Evolutionary conservation across 2,113 vertebrate species (phyloP).

Genomic region (Narcine bancroftii): DNA sequence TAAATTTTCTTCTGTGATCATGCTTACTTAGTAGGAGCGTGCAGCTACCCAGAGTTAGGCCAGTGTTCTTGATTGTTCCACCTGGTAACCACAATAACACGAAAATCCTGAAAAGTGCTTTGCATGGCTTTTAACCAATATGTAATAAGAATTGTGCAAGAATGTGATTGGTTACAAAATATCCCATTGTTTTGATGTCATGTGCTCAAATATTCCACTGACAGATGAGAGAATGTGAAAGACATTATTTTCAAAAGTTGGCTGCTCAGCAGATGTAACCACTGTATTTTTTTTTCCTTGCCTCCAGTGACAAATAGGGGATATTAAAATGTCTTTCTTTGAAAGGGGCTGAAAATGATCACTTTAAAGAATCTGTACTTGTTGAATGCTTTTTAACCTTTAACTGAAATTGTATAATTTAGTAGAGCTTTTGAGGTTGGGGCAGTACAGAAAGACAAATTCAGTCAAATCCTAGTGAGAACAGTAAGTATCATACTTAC

Average conservation of each 20-base stretch:
- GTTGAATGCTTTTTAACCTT: not conserved
- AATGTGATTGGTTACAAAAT: constrained; percentile 28
- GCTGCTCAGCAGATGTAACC: not conserved
- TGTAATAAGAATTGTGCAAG: not conserved
- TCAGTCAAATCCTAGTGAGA: not conserved
- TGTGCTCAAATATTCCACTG: not conserved
- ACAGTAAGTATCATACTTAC: not conserved
- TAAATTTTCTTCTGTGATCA: not conserved
- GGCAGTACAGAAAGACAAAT: not conserved
- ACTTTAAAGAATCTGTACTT: not conserved
- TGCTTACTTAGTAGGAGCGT: constrained; percentile 8
- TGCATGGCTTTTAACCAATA: not conserved
- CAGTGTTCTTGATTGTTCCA: not conserved
- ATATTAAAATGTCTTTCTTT: not conserved
- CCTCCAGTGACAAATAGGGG: not conserved
- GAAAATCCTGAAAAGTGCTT: not conserved
- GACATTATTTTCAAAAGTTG: not conserved
- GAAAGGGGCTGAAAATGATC: not conserved
- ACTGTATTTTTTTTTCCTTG: not conserved
- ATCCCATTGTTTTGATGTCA: constrained; percentile 10
- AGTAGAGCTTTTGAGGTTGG: not conserved
- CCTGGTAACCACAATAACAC: not conserved
- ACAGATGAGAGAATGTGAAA: not conserved
- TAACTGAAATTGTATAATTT: not conserved
- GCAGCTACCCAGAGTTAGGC: not conserved